Base-by-base conservation (phyloP, 2,888 invertebrate species). In the Sesamia inferens region DNA sequence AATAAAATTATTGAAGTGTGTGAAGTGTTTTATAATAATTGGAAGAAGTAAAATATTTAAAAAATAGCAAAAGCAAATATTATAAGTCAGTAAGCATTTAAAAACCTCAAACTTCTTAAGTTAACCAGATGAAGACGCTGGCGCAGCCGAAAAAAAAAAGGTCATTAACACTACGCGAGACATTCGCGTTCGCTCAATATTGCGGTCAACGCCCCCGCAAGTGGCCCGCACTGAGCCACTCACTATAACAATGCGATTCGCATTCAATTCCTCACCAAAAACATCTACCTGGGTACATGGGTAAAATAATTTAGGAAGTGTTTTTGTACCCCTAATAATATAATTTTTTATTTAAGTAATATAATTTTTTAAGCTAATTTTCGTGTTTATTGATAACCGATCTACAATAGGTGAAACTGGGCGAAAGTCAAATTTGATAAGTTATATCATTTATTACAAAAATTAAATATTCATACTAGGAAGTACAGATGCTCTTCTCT, bases 121-220 rank as follows among this genome's bases (percentile, higher is more conserved):
- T 10, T 42, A 42, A 42, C 10, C 76, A 74, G 64, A 75, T 54
- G 77, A 78, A 89, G 89, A 91, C 91, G 91, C 92, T 93, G 90
- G 93, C 92, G 92, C 94, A 94, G 93, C 92, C 94, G 77, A 86
- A 94, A 96, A 95, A 96, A 95, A 94, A 95, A 95, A 95, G 95
- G 95, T 96, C 95, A 95, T 95, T 95, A 95, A 96, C 96, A 94
- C 94, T 93, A 92, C 93, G 93, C 91, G 94, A 95, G 96, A 96
- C 95, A 95, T 95, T 96, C 94, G 95, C 96, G 95, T 93, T 93
- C 92, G 93, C 91, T 95, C 94, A 94, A 94, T 94, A 94, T 94
- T 94, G 92, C 95, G 96, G 96, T 95, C 96, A 93, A 93, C 93
- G 96, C 93, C 94, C 95, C 92, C 92, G 88, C 91, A 90, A 91